A percentile compares a stretch with the other conserved stretches of the same genome.
Conservation (phyloP, 2,888 invertebrate genomes). For the Trisateles emortualis region DNA sequence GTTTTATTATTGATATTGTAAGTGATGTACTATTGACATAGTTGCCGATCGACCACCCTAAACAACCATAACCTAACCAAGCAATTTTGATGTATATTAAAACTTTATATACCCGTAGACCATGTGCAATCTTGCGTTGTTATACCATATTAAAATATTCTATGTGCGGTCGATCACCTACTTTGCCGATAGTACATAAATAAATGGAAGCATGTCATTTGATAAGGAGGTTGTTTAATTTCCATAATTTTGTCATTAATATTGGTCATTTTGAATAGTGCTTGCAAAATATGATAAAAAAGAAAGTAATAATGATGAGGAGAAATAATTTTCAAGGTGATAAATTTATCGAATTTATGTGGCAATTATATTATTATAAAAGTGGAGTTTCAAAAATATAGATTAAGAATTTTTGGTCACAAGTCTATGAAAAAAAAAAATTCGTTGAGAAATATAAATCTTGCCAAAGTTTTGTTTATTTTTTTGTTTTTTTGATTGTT, state of each 20-base stretch:
- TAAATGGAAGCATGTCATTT: not conserved
- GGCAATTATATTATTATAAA: slow-evolving; percentile 73
- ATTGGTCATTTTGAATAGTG: slow-evolving; percentile 34
- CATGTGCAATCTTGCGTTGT: too few relatives aligned
- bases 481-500: slow-evolving; percentile 47
- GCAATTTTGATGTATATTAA: too few relatives aligned
- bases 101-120: too few relatives aligned
- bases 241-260: slow-evolving; percentile 5
- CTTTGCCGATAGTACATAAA: too few relatives aligned
- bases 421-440: slow-evolving; percentile 35
- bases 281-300: slow-evolving; percentile 21
- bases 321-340: slow-evolving; percentile 64
- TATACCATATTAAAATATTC: too few relatives aligned
- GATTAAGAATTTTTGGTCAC: slow-evolving; percentile 56
- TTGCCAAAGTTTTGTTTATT: slow-evolving; percentile 70
- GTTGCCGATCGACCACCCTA: too few relatives aligned
- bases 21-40: too few relatives aligned
- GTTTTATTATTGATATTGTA: too few relatives aligned
- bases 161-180: too few relatives aligned
- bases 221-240: not conserved
- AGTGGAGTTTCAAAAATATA: slow-evolving; percentile 32
- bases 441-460: slow-evolving; percentile 54
- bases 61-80: too few relatives aligned
- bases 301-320: slow-evolving; percentile 36
- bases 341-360: slow-evolving; percentile 84